Conservation (phyloP, 1,140 invertebrate species). For the Tachypleus tridentatus region DNA sequence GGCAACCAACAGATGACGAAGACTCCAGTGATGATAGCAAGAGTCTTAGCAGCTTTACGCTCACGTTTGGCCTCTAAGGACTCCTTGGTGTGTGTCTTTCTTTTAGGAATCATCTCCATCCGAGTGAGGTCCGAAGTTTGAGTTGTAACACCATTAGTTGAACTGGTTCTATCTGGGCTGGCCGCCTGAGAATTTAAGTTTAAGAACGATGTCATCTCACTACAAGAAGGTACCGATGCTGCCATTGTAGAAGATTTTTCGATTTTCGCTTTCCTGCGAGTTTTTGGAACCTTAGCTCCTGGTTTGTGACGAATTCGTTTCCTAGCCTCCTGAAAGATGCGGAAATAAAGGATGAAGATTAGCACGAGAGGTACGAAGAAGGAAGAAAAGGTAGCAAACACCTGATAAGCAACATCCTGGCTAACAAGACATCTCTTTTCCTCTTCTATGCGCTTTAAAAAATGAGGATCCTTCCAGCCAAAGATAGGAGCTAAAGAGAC, state of each 20-base stretch:
- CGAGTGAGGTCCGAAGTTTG: not conserved
- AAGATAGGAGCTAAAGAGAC: conserved; percentile 80
- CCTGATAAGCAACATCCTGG: conserved; percentile 75
- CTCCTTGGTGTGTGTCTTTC: not conserved
- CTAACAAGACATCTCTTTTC: conserved; percentile 80
- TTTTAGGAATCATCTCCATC: not conserved
- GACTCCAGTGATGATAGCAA: conserved; percentile 56
- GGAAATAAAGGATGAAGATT: conserved; percentile 86
- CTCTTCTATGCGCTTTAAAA: conserved; percentile 59
- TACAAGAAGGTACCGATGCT: conserved; percentile 12
- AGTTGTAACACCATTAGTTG: conserved; percentile 7
- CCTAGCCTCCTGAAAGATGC: conserved; percentile 78
- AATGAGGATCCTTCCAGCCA: conserved; percentile 73
- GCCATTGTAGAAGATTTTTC: conserved; percentile 7
- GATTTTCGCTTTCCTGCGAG: conserved; percentile 9
- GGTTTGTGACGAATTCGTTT: conserved; percentile 62
- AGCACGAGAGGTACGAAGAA: conserved; percentile 89
- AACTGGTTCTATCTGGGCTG: conserved; percentile 10
- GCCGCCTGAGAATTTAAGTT: conserved; percentile 4
- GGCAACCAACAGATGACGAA: conserved; percentile 90
- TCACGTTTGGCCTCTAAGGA: conserved; percentile 52
- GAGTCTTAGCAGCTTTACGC: conserved; percentile 44
- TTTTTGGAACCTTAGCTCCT: conserved; percentile 27
- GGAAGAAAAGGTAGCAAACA: conserved; percentile 69
- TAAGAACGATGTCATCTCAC: conserved; percentile 7